These are phyloP conservation scores for Ictidomys tridecemlineatus DNA, from an alignment of 2,113 vertebrate species.

Conservation along the genomic window DNA sequence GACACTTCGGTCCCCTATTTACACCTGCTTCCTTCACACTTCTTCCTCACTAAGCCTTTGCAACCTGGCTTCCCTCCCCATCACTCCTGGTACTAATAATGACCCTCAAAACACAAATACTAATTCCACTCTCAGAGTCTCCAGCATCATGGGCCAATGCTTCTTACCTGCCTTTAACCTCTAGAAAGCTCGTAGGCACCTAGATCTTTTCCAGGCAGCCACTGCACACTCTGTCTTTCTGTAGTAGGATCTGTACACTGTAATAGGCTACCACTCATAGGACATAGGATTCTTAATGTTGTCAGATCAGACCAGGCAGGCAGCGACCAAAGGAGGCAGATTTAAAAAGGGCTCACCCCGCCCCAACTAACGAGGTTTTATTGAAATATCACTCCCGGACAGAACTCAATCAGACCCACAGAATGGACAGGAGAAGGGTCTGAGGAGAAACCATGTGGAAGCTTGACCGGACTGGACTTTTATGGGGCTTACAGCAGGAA, in stretches of 20 bases:
- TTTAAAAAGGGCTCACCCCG: too few relatives aligned
- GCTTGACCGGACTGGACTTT: too few relatives aligned
- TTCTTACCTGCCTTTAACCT: neutral
- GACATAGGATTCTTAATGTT: neutral
- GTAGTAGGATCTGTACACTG: too few relatives aligned
- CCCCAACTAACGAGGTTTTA: too few relatives aligned
- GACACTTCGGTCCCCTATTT: neutral
- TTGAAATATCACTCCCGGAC: too few relatives aligned
- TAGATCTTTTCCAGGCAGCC: neutral
- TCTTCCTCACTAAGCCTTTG: neutral
- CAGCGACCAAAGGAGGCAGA: neutral
- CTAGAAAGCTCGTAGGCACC: neutral
- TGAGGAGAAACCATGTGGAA: too few relatives aligned
- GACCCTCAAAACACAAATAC: neutral
- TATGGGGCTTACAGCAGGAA: too few relatives aligned
- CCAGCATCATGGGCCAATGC: rapidly evolving
- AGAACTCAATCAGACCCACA: too few relatives aligned
- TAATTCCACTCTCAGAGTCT: neutral
- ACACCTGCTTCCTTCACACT: neutral
- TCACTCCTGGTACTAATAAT: neutral
- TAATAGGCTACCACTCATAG: neutral
- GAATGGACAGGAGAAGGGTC: too few relatives aligned
- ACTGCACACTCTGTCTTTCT: neutral
- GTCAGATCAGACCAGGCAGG: neutral
- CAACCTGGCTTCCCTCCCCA: neutral